Evolutionary conservation across 2,888 invertebrate species (phyloP).

Genomic region (Synergus umbraculus): DNA sequence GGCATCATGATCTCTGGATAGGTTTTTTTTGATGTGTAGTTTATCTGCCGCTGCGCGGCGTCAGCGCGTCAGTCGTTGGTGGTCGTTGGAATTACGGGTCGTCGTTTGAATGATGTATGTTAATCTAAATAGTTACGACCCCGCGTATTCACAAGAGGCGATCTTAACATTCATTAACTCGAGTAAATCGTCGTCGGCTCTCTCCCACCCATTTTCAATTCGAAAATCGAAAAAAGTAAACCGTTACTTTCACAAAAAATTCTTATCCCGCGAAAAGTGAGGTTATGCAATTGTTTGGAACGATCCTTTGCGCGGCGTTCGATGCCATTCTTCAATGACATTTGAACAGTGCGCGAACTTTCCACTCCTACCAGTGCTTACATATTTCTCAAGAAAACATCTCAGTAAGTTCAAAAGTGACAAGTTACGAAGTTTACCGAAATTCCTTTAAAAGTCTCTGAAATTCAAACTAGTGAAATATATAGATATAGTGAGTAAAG

Average conservation of each 20-base stretch:
- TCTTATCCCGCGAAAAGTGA: slow-evolving; percentile 51
- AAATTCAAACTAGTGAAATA: too few species aligned
- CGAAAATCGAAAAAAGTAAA: slow-evolving; percentile 38
- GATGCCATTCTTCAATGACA: slow-evolving; percentile 59
- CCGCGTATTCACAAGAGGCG: slow-evolving; percentile 58
- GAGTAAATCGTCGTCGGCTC: slow-evolving; percentile 21
- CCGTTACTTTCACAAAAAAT: slow-evolving; percentile 31
- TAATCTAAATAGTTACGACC: slow-evolving; percentile 61
- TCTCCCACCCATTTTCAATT: slow-evolving; percentile 35
- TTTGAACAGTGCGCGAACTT: slow-evolving; percentile 46
- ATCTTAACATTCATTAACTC: slow-evolving; percentile 53
- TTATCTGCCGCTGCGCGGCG: too few species aligned
- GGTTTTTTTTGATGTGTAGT: too few species aligned
- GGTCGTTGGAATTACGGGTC: slow-evolving; percentile 60
- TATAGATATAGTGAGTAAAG: too few species aligned
- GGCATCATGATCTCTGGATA: slow-evolving; percentile 45
- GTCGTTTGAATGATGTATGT: slow-evolving; percentile 61
- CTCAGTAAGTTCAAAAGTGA: neutral
- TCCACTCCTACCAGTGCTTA: neutral
- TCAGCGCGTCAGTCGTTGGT: slow-evolving; percentile 52
- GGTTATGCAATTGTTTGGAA: slow-evolving; percentile 63
- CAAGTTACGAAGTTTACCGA: neutral
- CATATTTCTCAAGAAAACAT: neutral
- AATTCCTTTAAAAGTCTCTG: neutral
- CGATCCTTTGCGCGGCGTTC: slow-evolving; percentile 54